Evolutionary conservation across 1,140 invertebrate genomes (phyloP).

Genomic region (Aporrectodea caliginosa): DNA sequence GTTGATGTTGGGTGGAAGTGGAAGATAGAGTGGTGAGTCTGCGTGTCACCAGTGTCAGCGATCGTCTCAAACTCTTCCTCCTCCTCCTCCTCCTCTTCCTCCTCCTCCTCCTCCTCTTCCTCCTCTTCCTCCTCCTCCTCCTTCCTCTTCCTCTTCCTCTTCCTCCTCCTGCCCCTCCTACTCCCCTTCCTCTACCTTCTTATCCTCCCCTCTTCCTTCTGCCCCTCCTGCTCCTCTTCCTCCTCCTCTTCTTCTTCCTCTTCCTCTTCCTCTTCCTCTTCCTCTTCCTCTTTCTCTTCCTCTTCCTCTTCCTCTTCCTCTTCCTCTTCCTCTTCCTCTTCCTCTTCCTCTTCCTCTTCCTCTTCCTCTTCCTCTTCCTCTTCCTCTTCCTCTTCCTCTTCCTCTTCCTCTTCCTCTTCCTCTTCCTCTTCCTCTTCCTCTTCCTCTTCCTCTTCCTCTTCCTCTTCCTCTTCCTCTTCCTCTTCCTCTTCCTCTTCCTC

Average conservation of each 20-base stretch:
- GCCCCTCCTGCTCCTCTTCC: constrained; percentile 54
- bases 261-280: constrained; percentile 24
- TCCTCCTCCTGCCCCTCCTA: too few species aligned
- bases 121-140: constrained; percentile 20
- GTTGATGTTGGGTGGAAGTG: too few species aligned
- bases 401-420: not conserved
- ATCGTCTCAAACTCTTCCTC: too few species aligned
- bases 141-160: constrained; percentile 41
- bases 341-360: constrained; percentile 16
- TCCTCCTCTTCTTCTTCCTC: constrained; percentile 62
- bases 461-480: not conserved
- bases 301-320: too few species aligned
- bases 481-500: not conserved
- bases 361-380: not conserved
- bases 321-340: too few species aligned
- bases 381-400: not conserved
- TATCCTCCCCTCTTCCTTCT: too few species aligned
- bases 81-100: not conserved
- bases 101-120: constrained; percentile 16
- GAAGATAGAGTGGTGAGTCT: too few species aligned
- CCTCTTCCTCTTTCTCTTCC: not conserved
- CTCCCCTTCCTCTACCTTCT: too few species aligned
- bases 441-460: not conserved
- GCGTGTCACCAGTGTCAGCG: too few species aligned
- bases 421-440: not conserved